Evolutionary conservation across 1,140 invertebrate species (phyloP).

Genomic region (Papilio glaucus): DNA sequence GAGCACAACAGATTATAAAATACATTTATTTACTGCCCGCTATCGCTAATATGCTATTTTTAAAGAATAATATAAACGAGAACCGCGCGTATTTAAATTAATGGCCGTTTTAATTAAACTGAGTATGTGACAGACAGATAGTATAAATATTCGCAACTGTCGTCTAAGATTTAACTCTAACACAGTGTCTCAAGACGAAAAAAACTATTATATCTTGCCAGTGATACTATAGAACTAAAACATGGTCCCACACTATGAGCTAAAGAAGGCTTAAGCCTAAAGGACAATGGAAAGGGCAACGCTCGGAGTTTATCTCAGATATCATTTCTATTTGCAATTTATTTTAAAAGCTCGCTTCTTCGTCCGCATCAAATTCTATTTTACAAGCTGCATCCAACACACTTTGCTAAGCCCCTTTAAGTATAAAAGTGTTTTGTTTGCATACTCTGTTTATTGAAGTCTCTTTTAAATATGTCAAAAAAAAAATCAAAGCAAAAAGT

Average conservation of each 20-base stretch:
- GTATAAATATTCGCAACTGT: not conserved
- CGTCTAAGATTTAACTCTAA: not conserved
- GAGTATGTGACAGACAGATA: not conserved
- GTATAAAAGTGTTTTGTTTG: too few relatives aligned
- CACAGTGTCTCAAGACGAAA: too few relatives aligned
- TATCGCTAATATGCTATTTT: not conserved
- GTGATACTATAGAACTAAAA: too few relatives aligned
- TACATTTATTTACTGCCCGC: not conserved
- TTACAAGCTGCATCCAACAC: too few relatives aligned
- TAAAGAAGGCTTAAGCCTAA: too few relatives aligned
- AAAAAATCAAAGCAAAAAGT: too few relatives aligned
- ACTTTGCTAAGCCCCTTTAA: too few relatives aligned
- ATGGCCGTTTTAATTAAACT: slow-evolving; percentile 1
- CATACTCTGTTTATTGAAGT: too few relatives aligned
- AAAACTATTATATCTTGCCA: too few relatives aligned
- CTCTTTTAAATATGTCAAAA: too few relatives aligned
- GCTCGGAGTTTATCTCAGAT: not conserved
- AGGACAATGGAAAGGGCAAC: too few relatives aligned
- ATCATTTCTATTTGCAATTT: not conserved
- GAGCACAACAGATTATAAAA: not conserved
- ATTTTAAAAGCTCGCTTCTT: not conserved
- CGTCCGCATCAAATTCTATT: not conserved
- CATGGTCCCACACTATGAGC: too few relatives aligned
- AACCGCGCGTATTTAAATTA: not conserved
- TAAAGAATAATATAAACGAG: not conserved